Evolutionary conservation across 2,797 vertebrate genomes (phyloP), one percentile per base, ranked within the genome.

Genomic region (Oceanodroma leucorhoa): DNA sequence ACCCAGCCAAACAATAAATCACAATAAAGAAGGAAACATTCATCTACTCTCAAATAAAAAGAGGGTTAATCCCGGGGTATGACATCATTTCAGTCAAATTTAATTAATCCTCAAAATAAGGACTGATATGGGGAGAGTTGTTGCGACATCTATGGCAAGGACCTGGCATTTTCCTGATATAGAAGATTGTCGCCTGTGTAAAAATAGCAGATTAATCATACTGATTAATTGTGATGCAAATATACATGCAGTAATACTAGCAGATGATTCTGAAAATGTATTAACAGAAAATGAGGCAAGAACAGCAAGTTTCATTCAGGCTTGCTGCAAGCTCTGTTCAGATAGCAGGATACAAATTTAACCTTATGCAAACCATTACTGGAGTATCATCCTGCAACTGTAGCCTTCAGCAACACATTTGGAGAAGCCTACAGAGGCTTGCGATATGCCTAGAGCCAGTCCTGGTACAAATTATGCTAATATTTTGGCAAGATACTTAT

Each of bases 141-240:
- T 72, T 85, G 45, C 36, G 57, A 83, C 45, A 81, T 55, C 73
- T 65, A 54, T 79, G 41, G 64, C 24, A 55, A 85, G 30, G 53
- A 86, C 73, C 30, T 57, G 65, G 34, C n/a, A 69, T 87, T 95
- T 86, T 86, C 58, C 40, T 87, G 69, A 69, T 43, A 65, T 34
- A 83, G 77, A 93, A 88, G 43, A 61, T 8, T 83, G 50, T 50
- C 2, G 3, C 9, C 19, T 69, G 27, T 61, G 34, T 79, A 73
- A 90, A 94, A 92, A 89, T 54, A 55, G 62, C 62, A 84, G 50
- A 79, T 82, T 89, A 83, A 92, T 87, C 54, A 90, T 23, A 45
- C 86, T 84, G 88, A 90, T 76, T 58, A 81, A 83, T 23, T 32
- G 13, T 71, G 67, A 90, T 78, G 66, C 38, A 93, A 90, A 82